Evolutionary conservation across 2,113 vertebrate genomes (phyloP).

Genomic region (Acanthochromis polyacanthus): DNA sequence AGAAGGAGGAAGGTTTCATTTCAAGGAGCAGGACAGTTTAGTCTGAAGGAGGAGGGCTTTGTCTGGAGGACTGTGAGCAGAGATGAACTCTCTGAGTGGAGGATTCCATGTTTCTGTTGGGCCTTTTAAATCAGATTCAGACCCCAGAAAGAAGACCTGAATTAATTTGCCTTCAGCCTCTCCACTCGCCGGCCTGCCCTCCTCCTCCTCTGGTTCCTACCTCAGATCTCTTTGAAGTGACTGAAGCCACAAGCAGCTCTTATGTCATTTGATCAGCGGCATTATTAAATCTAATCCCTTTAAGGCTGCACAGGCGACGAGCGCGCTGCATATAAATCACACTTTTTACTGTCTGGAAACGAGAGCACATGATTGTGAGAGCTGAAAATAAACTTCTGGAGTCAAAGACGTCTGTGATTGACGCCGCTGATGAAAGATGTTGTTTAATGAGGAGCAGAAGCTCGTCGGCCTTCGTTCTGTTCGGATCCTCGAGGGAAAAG

Average conservation of each 20-base stretch:
- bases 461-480: not conserved
- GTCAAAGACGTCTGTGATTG: slow-evolving; percentile 1
- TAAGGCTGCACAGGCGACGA: not conserved
- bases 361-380: not conserved
- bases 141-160: not conserved
- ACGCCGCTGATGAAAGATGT: not conserved
- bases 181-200: not conserved
- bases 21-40: too few species aligned
- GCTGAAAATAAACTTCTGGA: not conserved
- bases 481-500: not conserved
- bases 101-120: too few species aligned
- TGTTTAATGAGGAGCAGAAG: not conserved
- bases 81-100: too few species aligned
- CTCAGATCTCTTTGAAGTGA: not conserved
- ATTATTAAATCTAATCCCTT: slow-evolving; percentile 10
- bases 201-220: not conserved
- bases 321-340: not conserved
- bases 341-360: slow-evolving; percentile 6
- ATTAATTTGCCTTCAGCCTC: not conserved
- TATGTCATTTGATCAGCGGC: not conserved
- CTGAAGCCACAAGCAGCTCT: not conserved
- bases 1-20: too few species aligned
- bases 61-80: too few species aligned
- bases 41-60: too few species aligned
- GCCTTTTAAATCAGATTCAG: not conserved